Conservation (phyloP, 2,113 vertebrate species). For the Calyptommatus sinebrachiatus region DNA sequence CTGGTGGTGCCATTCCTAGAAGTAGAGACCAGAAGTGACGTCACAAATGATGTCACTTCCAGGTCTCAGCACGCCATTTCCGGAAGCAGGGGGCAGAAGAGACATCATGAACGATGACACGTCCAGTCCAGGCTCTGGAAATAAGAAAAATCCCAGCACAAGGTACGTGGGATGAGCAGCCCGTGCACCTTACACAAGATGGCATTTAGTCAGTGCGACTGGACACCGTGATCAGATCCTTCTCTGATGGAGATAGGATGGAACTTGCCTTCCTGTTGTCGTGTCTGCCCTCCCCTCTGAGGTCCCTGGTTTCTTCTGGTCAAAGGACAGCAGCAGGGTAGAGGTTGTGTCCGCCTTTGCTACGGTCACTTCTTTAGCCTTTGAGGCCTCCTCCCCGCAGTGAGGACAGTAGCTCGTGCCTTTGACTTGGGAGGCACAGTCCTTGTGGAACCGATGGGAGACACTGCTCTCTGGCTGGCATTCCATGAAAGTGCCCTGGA, state of each 20-base stretch:
- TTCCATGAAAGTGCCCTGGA: constrained; percentile 93
- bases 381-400: constrained; percentile 89
- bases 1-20: no score
- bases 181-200: no score
- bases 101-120: no score
- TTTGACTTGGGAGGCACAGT: constrained; percentile 87
- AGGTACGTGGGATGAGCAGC: background rate
- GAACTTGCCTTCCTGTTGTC: constrained; percentile 86
- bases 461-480: constrained; percentile 92
- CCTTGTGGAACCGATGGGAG: constrained; percentile 93
- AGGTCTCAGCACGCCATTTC: no score
- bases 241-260: background rate
- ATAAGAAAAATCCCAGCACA: no score
- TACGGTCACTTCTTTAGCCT: constrained; percentile 87
- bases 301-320: constrained; percentile 65
- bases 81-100: no score
- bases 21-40: no score
- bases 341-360: constrained; percentile 84
- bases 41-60: no score
- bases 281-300: constrained; percentile 91
- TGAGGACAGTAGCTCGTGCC: constrained; percentile 91
- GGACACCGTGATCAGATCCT: background rate
- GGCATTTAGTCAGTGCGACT: no score
- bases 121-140: no score
- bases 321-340: constrained; percentile 72